phyloP scores from a whole-genome alignment of 2,797 vertebrate species.

The Ctenopoma multispine region DNA sequence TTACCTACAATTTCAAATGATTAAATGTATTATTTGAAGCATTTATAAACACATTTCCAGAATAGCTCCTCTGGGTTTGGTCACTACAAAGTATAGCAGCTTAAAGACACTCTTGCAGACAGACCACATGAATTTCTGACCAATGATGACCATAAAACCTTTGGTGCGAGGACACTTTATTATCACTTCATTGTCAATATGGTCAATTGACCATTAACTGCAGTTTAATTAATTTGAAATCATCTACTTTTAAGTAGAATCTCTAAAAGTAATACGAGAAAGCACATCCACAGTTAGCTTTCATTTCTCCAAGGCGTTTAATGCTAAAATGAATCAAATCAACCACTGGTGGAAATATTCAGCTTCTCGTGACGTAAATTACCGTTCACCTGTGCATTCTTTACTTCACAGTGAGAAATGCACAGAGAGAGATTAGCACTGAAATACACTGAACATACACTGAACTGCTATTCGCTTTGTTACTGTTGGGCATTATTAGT shows the following conservation, averaged over 20 bases:
- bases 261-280: background rate
- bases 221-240: conserved; percentile 19
- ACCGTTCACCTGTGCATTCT: background rate
- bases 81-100: background rate
- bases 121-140: background rate
- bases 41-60: background rate
- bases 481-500: background rate
- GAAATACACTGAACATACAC: too few species aligned
- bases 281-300: conserved; percentile 3
- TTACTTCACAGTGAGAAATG: conserved; percentile 1
- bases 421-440: background rate
- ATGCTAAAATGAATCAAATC: conserved; percentile 24
- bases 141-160: background rate
- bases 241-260: background rate
- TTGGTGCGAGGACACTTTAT: background rate
- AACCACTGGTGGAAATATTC: conserved; percentile 8
- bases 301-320: background rate
- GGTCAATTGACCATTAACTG: background rate
- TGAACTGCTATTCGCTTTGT: background rate
- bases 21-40: background rate
- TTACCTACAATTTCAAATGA: background rate
- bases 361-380: conserved; percentile 1
- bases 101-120: background rate
- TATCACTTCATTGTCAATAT: background rate
- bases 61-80: background rate